phyloP scores from a whole-genome alignment of 2,888 invertebrate genomes.

The Amiota communis region DNA sequence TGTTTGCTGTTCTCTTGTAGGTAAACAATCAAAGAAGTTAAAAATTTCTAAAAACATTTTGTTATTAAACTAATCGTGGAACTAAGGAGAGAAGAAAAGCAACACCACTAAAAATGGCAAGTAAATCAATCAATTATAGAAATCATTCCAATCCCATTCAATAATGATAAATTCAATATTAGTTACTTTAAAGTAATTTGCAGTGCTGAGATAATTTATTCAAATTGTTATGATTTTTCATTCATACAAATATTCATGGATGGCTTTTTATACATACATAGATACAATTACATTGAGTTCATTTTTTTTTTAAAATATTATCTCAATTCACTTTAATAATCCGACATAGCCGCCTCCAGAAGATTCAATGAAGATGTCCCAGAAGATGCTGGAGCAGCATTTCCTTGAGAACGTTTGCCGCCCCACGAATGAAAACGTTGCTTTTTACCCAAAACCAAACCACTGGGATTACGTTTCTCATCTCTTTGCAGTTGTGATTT shows the following conservation, averaged over 20 bases:
- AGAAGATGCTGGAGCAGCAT: background rate
- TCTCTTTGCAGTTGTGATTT: slow-evolving; percentile 63
- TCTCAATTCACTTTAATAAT: slow-evolving; percentile 25
- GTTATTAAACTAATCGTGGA: no score
- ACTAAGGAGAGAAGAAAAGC: background rate
- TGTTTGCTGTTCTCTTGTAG: no score
- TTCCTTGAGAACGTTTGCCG: slow-evolving; percentile 64
- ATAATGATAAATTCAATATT: background rate
- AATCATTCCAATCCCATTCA: background rate
- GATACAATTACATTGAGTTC: background rate
- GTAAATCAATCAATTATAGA: background rate
- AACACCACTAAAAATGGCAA: background rate
- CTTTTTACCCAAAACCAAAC: slow-evolving; percentile 70
- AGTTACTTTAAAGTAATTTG: background rate
- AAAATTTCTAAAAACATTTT: no score
- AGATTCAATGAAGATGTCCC: slow-evolving; percentile 15
- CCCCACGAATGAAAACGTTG: slow-evolving; percentile 73
- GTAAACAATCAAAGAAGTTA: no score
- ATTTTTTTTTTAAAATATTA: no score
- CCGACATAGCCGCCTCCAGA: slow-evolving; percentile 32
- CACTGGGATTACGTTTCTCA: slow-evolving; percentile 68
- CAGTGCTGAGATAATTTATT: slow-evolving; percentile 7
- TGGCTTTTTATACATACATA: background rate
- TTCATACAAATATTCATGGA: background rate
- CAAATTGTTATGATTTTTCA: background rate